These are phyloP conservation scores for Drosophila dunni DNA, from an alignment of 1,140 invertebrate species.

Conservation along the genomic window DNA sequence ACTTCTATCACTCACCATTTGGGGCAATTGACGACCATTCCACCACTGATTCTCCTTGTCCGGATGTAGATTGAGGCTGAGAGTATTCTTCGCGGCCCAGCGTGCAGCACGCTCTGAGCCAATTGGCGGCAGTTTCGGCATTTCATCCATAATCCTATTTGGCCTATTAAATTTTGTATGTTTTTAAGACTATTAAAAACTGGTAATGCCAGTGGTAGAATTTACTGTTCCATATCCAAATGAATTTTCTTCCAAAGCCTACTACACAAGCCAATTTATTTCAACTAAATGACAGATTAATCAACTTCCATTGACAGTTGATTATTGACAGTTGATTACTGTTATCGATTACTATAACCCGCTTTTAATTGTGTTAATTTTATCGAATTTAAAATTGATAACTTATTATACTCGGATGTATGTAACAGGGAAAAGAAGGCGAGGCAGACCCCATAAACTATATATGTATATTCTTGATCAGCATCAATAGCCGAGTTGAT, in stretches of 20 bases:
- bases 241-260: neutral
- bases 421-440: no score
- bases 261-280: neutral
- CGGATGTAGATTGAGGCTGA: neutral
- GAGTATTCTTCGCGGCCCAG: slow-evolving; percentile 10
- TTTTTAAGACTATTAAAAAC: neutral
- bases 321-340: no score
- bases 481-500: no score
- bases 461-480: no score
- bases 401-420: no score
- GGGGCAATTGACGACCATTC: neutral
- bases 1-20: slow-evolving; percentile 1
- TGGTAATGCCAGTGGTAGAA: neutral
- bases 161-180: no score
- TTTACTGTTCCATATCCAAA: neutral
- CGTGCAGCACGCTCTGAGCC: slow-evolving; percentile 28
- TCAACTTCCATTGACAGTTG: neutral
- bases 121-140: slow-evolving; percentile 17
- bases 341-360: no score
- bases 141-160: neutral
- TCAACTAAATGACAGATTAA: neutral
- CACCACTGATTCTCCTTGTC: slow-evolving; percentile 2
- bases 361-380: no score
- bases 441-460: no score
- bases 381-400: no score